These are phyloP conservation scores for Syngnathus rostellatus DNA, from an alignment of 2,797 vertebrate species.

Conservation along the genomic window DNA sequence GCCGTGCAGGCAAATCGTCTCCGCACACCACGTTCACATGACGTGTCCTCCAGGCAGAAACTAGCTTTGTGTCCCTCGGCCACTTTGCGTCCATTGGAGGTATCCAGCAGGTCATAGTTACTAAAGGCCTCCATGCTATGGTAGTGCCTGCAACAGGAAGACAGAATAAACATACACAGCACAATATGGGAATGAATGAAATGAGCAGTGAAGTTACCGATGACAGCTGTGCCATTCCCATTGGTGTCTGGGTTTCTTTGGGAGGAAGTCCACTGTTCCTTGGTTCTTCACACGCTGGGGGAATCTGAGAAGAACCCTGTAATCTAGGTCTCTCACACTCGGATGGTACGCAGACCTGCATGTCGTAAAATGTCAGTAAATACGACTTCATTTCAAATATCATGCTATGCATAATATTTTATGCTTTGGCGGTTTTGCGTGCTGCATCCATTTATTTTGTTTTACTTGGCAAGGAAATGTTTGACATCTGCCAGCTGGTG, in stretches of 20 bases:
- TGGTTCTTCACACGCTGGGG: slow-evolving; percentile 81
- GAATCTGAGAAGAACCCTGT: slow-evolving; percentile 74
- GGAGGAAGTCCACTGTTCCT: slow-evolving; percentile 76
- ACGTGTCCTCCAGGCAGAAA: slow-evolving; percentile 79
- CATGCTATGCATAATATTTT: neutral
- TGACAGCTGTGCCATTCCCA: slow-evolving; percentile 86
- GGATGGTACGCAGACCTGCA: slow-evolving; percentile 68
- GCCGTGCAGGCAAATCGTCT: slow-evolving; percentile 74
- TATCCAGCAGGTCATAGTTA: slow-evolving; percentile 72
- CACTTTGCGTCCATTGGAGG: slow-evolving; percentile 60
- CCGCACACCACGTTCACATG: slow-evolving; percentile 66
- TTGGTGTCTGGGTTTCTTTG: slow-evolving; percentile 70
- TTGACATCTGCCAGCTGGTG: slow-evolving; percentile 30
- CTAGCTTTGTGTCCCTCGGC: slow-evolving; percentile 80
- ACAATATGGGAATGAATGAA: neutral
- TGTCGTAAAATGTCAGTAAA: neutral
- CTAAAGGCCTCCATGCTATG: slow-evolving; percentile 83
- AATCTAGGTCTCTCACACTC: slow-evolving; percentile 63
- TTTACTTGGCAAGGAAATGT: slow-evolving; percentile 41
- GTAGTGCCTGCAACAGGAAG: slow-evolving; percentile 60
- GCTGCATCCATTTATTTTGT: slow-evolving; percentile 34
- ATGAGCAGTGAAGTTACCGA: slow-evolving; percentile 62
- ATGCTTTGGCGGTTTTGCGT: slow-evolving; percentile 19
- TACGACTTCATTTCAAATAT: neutral
- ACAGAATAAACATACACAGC: neutral